Conservation (phyloP, 2,113 vertebrate genomes). For the Forbesichthys papilliferus region DNA sequence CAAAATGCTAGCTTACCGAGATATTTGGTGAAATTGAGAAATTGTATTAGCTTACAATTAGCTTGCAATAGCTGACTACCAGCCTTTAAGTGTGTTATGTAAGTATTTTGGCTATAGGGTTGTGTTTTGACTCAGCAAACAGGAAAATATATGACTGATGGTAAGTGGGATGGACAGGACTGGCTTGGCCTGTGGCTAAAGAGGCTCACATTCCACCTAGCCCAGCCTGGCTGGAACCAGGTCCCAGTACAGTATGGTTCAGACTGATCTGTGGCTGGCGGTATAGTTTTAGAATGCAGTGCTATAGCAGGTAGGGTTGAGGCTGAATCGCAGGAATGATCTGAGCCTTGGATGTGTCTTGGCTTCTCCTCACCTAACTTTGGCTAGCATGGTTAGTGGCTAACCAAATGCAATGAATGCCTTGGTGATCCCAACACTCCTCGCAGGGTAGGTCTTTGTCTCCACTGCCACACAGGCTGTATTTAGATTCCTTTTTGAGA, state of each 20-base stretch:
- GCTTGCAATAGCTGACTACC: no score
- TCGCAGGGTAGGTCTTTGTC: constrained; percentile 49
- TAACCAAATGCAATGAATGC: constrained; percentile 43
- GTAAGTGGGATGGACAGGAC: constrained; percentile 17
- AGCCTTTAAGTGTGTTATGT: constrained; percentile 4
- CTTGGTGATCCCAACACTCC: constrained; percentile 43
- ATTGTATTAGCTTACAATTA: no score
- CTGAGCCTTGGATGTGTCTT: constrained; percentile 17
- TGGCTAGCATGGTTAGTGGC: constrained; percentile 33
- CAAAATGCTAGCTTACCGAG: no score
- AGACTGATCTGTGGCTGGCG: background rate
- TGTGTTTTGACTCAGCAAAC: constrained; percentile 1
- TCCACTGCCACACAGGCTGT: constrained; percentile 42
- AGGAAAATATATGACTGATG: constrained; percentile 6
- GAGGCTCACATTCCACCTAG: constrained; percentile 25
- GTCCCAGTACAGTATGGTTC: constrained; percentile 2
- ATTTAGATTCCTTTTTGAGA: constrained; percentile 57
- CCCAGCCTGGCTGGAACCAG: constrained; percentile 10
- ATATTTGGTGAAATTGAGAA: no score
- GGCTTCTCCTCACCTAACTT: constrained; percentile 17
- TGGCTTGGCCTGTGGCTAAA: constrained; percentile 5
- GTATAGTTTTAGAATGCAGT: constrained; percentile 25
- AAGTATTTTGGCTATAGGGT: constrained; percentile 28
- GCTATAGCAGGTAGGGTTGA: constrained; percentile 12
- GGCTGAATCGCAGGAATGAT: constrained; percentile 2